Evolutionary conservation across 92 coral and sea anemone species (phyloP), one percentile per base, ranked within the genome.

Genomic region (Heliopora coerulea): DNA sequence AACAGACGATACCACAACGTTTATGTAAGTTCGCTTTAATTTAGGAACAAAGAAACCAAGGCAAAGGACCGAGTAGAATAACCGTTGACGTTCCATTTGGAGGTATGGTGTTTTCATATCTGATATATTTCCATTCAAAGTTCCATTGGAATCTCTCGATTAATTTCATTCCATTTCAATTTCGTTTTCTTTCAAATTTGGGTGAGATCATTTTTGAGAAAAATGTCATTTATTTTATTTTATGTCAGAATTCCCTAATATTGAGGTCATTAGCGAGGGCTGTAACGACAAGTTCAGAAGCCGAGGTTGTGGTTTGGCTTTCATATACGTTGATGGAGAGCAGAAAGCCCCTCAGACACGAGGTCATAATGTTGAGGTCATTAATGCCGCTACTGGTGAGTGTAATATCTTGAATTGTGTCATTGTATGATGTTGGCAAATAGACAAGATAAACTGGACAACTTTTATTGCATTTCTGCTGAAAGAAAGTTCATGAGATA

Each of bases 51-150:
- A 27, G 59, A 28, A 52, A 46, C 58, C 30, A 37, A 21, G 23
- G 29, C 23, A 67, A 44, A 29, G 74, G 74, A 44, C 56, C 74
- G 33, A 67, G 74, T 50, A 67, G 46, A 52, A 67, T 67, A 20
- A 28, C 74, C 35, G 33, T 52, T 15, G 74, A 67, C 10, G 48
- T 67, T 67, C 74, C 74, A 30, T 67, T 67, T 46, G 58, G 74
- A 49, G 74, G 74, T 67, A 13, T 30, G 17, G 56, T 49, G 12
- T 23, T 46, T 46, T 23, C 8, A 44, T 18, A 25, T 41, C n/a
- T n/a, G n/a, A n/a, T n/a, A n/a, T n/a, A n/a, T n/a, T n/a, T n/a
- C n/a, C n/a, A n/a, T n/a, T n/a, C n/a, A n/a, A n/a, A n/a, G n/a
- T n/a, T n/a, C n/a, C n/a, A n/a, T n/a, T n/a, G n/a, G n/a, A n/a